Evolutionary conservation across 2,888 invertebrate genomes (phyloP), one percentile per base, ranked within the genome.

Genomic region (Cantharis nigra): DNA sequence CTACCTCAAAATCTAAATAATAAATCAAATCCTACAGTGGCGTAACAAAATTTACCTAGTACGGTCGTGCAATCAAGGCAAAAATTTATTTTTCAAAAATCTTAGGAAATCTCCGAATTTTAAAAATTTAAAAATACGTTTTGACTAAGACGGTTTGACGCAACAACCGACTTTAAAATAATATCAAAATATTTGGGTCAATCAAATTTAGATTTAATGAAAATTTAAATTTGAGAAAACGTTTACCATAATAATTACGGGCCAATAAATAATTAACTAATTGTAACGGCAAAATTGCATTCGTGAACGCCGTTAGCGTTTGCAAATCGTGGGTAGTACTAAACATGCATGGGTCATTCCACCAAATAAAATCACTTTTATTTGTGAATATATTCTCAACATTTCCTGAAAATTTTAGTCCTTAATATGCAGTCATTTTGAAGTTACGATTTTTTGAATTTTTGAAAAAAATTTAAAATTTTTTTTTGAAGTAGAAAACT

Each of bases 1-100:
- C 78, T 76, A 73, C 64, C 30, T 70, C 18, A n/a, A 23, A 67
- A 26, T 18, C 18, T 18, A 67, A 67, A 18, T 67, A 26, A n/a
- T 67, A 67, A 67, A 67, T 67, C 65, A 49, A 49, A 49, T 49
- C 49, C n/a, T 49, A n/a, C 49, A 49, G 49, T 49, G 49, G 49
- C 49, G 49, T 49, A 49, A 49, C 49, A 9, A 49, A 49, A 7
- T n/a, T n/a, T 49, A n/a, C 49, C 49, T n/a, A 33, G 13, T 5
- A n/a, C 13, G 1, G 5, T n/a, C 13, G 13, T 33, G 33, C 33
- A 20, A 3, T 20, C 3, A 3, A 20, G 20, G 20, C 20, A 20
- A 33, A 11, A 30, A 30, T 13, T 13, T n/a, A n/a, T 33, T 33
- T 33, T 33, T 13, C 13, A 33, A 20, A 16, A 16, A 16, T 16